These are phyloP conservation scores for Halcyon leucocephala DNA, from an alignment of 2,797 vertebrate genomes.

Conservation along the genomic window DNA sequence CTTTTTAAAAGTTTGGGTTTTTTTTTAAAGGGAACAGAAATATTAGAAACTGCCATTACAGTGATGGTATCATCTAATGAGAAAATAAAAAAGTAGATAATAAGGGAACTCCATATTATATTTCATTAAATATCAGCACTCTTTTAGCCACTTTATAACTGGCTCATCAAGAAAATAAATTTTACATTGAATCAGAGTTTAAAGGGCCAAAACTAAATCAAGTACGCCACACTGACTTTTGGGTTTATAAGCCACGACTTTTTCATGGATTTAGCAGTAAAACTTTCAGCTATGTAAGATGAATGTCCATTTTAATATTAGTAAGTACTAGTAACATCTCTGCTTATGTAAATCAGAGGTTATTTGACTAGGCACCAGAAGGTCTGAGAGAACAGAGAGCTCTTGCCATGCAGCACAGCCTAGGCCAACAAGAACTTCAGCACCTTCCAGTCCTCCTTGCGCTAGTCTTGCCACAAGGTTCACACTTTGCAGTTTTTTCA, in stretches of 20 bases:
- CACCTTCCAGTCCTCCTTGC: neutral
- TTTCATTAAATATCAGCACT: neutral
- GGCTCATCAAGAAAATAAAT: neutral
- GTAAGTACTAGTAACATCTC: neutral
- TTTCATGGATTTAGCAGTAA: neutral
- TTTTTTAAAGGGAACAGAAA: neutral
- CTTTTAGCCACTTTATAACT: neutral
- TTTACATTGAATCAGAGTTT: neutral
- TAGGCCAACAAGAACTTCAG: neutral
- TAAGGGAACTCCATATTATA: no score
- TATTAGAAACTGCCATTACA: neutral
- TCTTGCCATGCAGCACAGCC: neutral
- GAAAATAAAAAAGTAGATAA: no score
- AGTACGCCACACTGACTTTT: neutral
- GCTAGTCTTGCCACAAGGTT: accelerated
- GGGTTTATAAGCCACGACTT: neutral
- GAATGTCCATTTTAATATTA: neutral
- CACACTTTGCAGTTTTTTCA: neutral
- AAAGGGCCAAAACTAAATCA: neutral
- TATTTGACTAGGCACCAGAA: neutral
- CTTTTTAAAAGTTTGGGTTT: neutral
- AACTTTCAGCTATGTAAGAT: neutral
- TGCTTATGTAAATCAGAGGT: neutral
- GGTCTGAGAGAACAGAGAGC: neutral
- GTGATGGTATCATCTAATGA: neutral